phyloP scores from a whole-genome alignment of 1,140 invertebrate species.

The Dendroctonus ponderosae region DNA sequence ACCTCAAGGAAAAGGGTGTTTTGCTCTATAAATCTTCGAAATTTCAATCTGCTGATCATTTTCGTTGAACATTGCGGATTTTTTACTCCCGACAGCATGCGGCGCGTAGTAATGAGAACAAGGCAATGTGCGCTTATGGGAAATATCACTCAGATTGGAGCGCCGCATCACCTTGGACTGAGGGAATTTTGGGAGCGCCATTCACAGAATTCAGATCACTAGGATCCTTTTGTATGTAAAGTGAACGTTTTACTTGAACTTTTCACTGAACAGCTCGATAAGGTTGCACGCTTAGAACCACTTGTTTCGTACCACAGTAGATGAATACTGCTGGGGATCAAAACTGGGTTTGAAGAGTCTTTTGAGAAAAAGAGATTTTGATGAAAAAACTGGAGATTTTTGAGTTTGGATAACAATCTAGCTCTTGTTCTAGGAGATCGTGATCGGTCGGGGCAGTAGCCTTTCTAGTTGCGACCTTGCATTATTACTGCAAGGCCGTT shows the following conservation, averaged over 20 bases:
- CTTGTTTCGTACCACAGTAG: too few relatives aligned
- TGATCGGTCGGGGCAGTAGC: slow-evolving; percentile 26
- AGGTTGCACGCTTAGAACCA: neutral
- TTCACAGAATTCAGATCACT: slow-evolving; percentile 12
- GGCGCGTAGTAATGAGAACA: too few relatives aligned
- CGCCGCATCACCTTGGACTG: slow-evolving; percentile 1
- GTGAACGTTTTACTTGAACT: slow-evolving; percentile 14
- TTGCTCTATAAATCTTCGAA: too few relatives aligned
- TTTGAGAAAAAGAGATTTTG: too few relatives aligned
- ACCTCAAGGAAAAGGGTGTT: too few relatives aligned
- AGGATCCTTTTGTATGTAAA: slow-evolving; percentile 8
- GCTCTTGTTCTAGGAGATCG: slow-evolving; percentile 1
- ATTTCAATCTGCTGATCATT: too few relatives aligned
- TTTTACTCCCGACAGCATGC: too few relatives aligned
- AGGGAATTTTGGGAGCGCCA: slow-evolving; percentile 16
- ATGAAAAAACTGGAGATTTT: too few relatives aligned
- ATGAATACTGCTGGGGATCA: too few relatives aligned
- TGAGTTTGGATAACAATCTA: neutral
- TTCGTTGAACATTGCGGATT: too few relatives aligned
- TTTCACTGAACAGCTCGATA: neutral
- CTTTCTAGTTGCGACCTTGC: slow-evolving; percentile 37
- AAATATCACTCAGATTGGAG: neutral
- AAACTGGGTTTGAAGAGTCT: too few relatives aligned
- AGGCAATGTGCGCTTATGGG: too few relatives aligned
- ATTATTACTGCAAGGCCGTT: slow-evolving; percentile 41